Evolutionary conservation across 2,888 invertebrate genomes (phyloP).

Genomic region (Geotrupes spiniger): DNA sequence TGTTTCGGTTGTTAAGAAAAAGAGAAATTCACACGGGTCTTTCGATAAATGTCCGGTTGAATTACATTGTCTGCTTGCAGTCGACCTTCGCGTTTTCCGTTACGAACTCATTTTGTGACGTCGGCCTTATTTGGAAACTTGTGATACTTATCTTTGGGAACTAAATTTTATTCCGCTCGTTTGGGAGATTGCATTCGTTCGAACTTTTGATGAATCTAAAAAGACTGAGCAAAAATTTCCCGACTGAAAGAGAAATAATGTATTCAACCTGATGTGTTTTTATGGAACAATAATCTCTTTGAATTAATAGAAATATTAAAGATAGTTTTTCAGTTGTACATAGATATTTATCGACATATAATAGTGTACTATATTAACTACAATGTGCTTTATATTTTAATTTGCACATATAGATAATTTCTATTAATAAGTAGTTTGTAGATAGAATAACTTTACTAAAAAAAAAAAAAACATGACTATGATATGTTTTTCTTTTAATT

Average conservation of each 20-base stretch:
- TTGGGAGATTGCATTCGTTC: constrained; percentile 18
- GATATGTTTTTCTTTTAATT: constrained; percentile 18
- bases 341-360: constrained; percentile 29
- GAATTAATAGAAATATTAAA: constrained; percentile 15
- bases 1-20: constrained; percentile 7
- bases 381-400: constrained; percentile 33
- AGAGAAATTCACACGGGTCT: constrained; percentile 19
- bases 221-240: constrained; percentile 19
- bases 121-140: constrained; percentile 12
- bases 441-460: constrained; percentile 26
- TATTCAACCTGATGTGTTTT: constrained; percentile 18
- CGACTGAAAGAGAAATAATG: constrained; percentile 14
- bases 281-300: constrained; percentile 20
- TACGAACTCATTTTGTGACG: background rate
- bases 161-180: constrained; percentile 1
- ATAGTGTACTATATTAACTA: constrained; percentile 26
- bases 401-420: constrained; percentile 34
- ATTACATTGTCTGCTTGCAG: constrained; percentile 15
- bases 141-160: constrained; percentile 20
- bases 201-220: constrained; percentile 23
- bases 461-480: constrained; percentile 16
- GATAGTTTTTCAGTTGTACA: constrained; percentile 27
- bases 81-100: constrained; percentile 4
- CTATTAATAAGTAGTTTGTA: constrained; percentile 27
- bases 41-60: constrained; percentile 17